Evolutionary conservation across 2,797 vertebrate species (phyloP).

Genomic region (Cyprinella venusta): DNA sequence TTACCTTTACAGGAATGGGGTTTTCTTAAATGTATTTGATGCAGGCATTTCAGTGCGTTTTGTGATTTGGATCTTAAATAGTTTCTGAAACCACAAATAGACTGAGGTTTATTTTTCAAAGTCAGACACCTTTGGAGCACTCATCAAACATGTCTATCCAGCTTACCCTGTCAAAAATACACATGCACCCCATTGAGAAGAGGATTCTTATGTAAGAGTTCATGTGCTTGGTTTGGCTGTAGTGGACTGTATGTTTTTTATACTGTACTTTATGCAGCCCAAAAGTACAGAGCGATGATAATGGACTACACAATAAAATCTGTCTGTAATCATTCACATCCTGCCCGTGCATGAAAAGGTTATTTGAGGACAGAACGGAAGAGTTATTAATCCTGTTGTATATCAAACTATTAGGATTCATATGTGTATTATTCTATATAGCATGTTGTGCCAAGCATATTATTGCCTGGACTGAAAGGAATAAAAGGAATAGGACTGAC

Average conservation of each 20-base stretch:
- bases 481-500: constrained; percentile 10
- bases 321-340: constrained; percentile 16
- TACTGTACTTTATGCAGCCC: neutral
- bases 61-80: constrained; percentile 28
- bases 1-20: neutral
- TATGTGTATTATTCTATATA: neutral
- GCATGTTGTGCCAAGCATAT: neutral
- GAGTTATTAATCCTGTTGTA: neutral
- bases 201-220: constrained; percentile 5
- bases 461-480: neutral
- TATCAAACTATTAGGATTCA: constrained; percentile 17
- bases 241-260: constrained; percentile 5
- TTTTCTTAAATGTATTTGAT: neutral
- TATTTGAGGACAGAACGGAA: constrained; percentile 12
- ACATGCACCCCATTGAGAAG: neutral
- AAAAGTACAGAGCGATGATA: neutral
- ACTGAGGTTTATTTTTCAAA: constrained; percentile 1
- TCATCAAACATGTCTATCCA: constrained; percentile 19
- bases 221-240: constrained; percentile 16
- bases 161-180: neutral
- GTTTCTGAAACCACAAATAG: neutral
- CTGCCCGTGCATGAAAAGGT: neutral
- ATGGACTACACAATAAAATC: neutral
- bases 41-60: neutral
- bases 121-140: constrained; percentile 31